phyloP scores from a whole-genome alignment of 1,140 invertebrate species.

The Bombus breviceps region DNA sequence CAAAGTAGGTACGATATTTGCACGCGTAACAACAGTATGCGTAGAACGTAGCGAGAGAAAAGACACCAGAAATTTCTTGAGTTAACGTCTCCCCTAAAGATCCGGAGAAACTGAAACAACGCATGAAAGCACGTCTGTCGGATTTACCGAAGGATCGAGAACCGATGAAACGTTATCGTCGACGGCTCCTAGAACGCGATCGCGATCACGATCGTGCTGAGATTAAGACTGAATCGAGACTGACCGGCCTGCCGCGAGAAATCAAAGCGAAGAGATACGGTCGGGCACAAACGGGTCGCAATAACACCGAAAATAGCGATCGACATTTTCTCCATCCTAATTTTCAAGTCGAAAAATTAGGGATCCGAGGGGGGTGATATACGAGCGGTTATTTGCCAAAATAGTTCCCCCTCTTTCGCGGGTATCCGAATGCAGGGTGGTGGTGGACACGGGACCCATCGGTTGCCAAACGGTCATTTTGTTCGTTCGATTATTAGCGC shows the following conservation, averaged over 20 bases:
- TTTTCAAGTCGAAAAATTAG: conserved; percentile 66
- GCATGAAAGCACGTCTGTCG: neutral
- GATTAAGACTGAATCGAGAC: conserved; percentile 60
- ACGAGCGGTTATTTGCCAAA: conserved; percentile 76
- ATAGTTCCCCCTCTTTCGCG: conserved; percentile 67
- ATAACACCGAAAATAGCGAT: conserved; percentile 80
- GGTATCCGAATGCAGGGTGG: conserved; percentile 21
- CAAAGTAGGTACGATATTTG: neutral
- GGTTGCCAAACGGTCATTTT: conserved; percentile 72
- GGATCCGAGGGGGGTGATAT: conserved; percentile 69
- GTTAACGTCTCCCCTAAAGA: neutral
- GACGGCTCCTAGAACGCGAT: neutral
- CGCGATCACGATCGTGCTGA: conserved; percentile 40
- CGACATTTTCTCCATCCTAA: conserved; percentile 73
- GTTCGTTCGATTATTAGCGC: conserved; percentile 59
- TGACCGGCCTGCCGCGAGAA: conserved; percentile 34
- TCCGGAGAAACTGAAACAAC: neutral
- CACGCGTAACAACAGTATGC: too few species aligned
- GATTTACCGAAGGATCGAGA: neutral
- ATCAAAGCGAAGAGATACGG: conserved; percentile 19
- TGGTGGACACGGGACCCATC: conserved; percentile 64
- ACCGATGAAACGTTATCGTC: neutral
- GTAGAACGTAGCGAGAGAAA: neutral
- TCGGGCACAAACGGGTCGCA: conserved; percentile 64
- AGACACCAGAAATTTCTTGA: neutral